Percentiles rank a stretch among this genome's conserved stretches.
These are phyloP conservation scores for Eristalinus sepulchralis DNA, from an alignment of 2,888 invertebrate species.

Conservation along the genomic window DNA sequence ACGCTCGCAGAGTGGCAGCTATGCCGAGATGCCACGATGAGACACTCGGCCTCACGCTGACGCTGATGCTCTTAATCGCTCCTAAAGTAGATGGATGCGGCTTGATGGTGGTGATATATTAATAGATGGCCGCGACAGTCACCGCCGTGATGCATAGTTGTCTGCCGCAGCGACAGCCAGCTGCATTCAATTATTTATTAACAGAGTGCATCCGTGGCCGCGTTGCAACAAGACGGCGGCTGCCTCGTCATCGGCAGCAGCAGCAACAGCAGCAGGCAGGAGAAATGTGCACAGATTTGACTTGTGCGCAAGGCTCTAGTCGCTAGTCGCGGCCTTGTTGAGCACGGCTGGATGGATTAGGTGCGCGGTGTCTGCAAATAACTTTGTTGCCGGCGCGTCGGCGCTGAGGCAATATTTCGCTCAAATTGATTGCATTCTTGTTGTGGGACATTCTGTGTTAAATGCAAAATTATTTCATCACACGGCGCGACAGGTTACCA, in stretches of 20 bases:
- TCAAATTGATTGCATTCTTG: constrained; percentile 59
- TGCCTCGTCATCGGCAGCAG: constrained; percentile 24
- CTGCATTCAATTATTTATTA: constrained; percentile 79
- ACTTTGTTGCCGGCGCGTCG: constrained; percentile 35
- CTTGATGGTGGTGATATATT: constrained; percentile 71
- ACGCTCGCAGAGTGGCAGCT: constrained; percentile 57
- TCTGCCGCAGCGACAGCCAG: constrained; percentile 76
- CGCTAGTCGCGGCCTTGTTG: constrained; percentile 61
- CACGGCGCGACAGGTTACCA: not conserved
- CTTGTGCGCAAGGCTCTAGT: constrained; percentile 60
- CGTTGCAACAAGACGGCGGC: not conserved
- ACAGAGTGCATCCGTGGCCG: constrained; percentile 68
- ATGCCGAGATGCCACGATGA: constrained; percentile 25
- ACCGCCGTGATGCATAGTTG: constrained; percentile 69
- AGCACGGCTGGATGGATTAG: constrained; percentile 64
- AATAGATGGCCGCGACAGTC: constrained; percentile 72
- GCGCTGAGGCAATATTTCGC: constrained; percentile 55
- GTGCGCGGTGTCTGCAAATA: constrained; percentile 64
- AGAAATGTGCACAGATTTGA: constrained; percentile 68
- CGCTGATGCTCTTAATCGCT: constrained; percentile 66
- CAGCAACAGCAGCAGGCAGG: constrained; percentile 17
- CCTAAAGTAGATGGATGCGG: constrained; percentile 70
- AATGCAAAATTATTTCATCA: constrained; percentile 58
- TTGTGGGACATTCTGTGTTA: constrained; percentile 44
- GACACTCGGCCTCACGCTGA: constrained; percentile 24